These are phyloP conservation scores for Tympanoctomys barrerae DNA, from an alignment of 2,797 vertebrate species.

Conservation along the genomic window DNA sequence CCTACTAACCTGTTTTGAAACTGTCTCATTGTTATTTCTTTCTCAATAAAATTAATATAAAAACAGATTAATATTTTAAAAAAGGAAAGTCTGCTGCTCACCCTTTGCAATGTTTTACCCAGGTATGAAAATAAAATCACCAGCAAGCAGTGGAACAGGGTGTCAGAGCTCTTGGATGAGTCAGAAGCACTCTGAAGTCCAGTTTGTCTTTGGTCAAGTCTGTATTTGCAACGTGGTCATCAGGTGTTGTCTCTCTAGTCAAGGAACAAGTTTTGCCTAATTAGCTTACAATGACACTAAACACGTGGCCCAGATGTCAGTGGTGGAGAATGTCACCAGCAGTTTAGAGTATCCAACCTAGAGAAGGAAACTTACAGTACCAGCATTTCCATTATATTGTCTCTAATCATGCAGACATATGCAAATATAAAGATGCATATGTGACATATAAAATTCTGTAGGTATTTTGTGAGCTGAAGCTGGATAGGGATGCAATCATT, in stretches of 20 bases:
- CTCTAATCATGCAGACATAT: not conserved
- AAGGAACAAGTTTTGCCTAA: not conserved
- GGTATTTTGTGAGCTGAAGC: not conserved
- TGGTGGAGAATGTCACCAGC: not conserved
- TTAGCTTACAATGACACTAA: not conserved
- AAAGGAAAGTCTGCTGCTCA: not conserved
- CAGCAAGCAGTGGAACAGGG: not conserved
- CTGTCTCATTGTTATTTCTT: too few species aligned
- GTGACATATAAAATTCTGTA: not conserved
- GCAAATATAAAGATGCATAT: not conserved
- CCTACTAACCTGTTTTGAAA: too few species aligned
- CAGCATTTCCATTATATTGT: not conserved
- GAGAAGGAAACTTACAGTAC: not conserved
- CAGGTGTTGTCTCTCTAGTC: not conserved
- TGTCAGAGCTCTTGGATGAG: not conserved
- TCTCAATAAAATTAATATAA: too few species aligned
- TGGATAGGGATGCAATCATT: not conserved
- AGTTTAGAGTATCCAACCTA: not conserved
- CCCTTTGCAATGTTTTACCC: not conserved
- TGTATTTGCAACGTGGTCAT: not conserved
- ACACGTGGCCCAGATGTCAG: not conserved
- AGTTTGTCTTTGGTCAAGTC: not conserved
- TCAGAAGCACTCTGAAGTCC: not conserved
- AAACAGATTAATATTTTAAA: too few species aligned
- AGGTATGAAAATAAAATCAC: not conserved